Conservation (phyloP, 2,797 vertebrate genomes). For the Parotocinclus haroldoi region DNA sequence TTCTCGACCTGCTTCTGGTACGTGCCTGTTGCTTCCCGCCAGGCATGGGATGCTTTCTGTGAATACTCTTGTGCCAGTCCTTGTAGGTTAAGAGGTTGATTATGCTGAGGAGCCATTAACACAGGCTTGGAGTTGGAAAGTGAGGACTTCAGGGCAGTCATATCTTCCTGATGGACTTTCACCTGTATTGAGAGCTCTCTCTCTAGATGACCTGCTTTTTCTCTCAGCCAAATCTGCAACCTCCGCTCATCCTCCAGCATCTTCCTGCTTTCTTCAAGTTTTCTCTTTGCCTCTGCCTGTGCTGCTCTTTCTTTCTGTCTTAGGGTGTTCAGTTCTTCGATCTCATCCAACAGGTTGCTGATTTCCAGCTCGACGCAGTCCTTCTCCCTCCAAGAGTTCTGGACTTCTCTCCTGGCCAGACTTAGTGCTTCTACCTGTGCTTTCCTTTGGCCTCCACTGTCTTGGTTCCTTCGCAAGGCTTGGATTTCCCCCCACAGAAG, state of each 20-base stretch:
- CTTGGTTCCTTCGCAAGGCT: conserved; percentile 55
- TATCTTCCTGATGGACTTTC: conserved; percentile 78
- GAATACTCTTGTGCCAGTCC: conserved; percentile 78
- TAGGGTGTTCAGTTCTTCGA: conserved; percentile 65
- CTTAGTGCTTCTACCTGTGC: conserved; percentile 76
- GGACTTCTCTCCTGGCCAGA: conserved; percentile 68
- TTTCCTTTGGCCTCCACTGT: conserved; percentile 45
- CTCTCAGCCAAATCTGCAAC: conserved; percentile 79
- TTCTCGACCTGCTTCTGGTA: conserved; percentile 74
- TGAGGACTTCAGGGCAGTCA: conserved; percentile 59
- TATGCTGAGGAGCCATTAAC: conserved; percentile 25
- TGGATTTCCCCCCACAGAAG: conserved; percentile 70
- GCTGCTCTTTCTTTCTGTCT: conserved; percentile 73
- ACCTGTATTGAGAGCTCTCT: conserved; percentile 72
- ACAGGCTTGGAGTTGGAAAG: conserved; percentile 44
- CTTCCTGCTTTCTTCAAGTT: conserved; percentile 65
- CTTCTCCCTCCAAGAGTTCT: conserved; percentile 75
- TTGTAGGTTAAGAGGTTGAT: conserved; percentile 55
- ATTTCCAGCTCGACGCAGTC: conserved; percentile 75
- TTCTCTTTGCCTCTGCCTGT: conserved; percentile 63
- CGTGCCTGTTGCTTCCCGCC: conserved; percentile 77
- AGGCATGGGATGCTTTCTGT: conserved; percentile 71
- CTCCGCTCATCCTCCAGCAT: conserved; percentile 80
- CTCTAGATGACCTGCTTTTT: conserved; percentile 76
- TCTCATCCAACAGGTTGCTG: conserved; percentile 70